Conservation (phyloP, 2,888 invertebrate species). For the Xanthia icteritia region DNA sequence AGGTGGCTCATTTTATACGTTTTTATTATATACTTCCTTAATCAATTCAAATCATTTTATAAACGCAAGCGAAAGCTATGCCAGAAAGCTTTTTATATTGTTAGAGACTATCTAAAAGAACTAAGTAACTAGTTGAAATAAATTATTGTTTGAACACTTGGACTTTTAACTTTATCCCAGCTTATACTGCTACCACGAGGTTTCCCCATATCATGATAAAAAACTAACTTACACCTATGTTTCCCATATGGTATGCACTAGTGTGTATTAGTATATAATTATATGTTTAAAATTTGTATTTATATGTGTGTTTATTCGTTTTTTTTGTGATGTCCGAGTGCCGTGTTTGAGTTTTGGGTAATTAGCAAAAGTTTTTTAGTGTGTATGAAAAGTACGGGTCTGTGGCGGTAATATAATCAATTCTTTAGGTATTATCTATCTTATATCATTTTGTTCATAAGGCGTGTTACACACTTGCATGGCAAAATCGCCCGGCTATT, state of each 20-base stretch:
- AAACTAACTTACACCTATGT: not conserved
- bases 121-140: slow-evolving; percentile 1
- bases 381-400: not conserved
- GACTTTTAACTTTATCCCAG: slow-evolving; percentile 6
- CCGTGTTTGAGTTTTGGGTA: slow-evolving; percentile 44
- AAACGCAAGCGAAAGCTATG: no score
- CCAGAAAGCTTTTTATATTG: not conserved
- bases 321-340: slow-evolving; percentile 53
- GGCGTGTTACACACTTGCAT: not conserved
- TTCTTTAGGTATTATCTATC: not conserved
- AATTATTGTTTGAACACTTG: slow-evolving; percentile 1
- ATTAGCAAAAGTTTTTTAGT: slow-evolving; percentile 7
- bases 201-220: not conserved
- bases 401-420: not conserved
- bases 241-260: slow-evolving; percentile 30
- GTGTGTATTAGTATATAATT: slow-evolving; percentile 13
- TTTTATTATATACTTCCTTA: no score
- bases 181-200: not conserved
- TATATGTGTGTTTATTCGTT: slow-evolving; percentile 37
- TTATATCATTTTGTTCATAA: not conserved
- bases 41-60: no score
- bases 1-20: not conserved
- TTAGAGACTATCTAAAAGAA: not conserved
- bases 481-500: not conserved
- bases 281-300: slow-evolving; percentile 45